Evolutionary conservation across 2,888 invertebrate species (phyloP), one percentile per base, ranked within the genome.

Genomic region (Sialis lutaria): DNA sequence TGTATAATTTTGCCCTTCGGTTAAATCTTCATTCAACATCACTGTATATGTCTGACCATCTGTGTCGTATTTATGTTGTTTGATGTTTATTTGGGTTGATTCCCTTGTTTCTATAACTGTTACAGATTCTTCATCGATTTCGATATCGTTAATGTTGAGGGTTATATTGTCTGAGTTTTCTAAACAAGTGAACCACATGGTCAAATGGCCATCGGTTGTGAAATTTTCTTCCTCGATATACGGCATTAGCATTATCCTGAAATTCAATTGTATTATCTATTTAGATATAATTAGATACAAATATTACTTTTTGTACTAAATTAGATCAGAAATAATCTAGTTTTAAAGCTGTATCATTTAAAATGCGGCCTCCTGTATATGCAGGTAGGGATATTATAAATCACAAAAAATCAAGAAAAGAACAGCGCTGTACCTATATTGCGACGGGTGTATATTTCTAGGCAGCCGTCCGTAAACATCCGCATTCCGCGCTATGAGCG

Each of bases 71-170:
- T 60, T 55, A 46, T 62, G 60, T 30, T 54, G 52, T 7, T 35
- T 48, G 10, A 73, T 55, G 5, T 64, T 61, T 10, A 71, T 57
- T 52, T 33, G n/a, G 6, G 12, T 42, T 3, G 30, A 42, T 30
- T 47, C 52, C 2, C 64, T 61, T 1, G 52, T 53, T 8, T 50
- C 45, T 6, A 33, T 57, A 9, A 67, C 51, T 22, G 49, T 56
- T 22, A 66, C 57, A 45, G 58, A 64, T 57, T 56, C 55, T 51
- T 62, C 53, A 40, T 62, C 56, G 37, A 73, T 61, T 8, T 55
- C 56, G n/a, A 73, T 59, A 44, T 69, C 64, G 46, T 63, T 62
- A 2, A 64, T 57, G 52, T 71, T 65, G 40, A 73, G 58, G 5
- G 63, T 58, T 10, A 73, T 64, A 43, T 63, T 60, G 48, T 63